Conservation (phyloP, 2,113 vertebrate genomes). For the Numenius arquata region DNA sequence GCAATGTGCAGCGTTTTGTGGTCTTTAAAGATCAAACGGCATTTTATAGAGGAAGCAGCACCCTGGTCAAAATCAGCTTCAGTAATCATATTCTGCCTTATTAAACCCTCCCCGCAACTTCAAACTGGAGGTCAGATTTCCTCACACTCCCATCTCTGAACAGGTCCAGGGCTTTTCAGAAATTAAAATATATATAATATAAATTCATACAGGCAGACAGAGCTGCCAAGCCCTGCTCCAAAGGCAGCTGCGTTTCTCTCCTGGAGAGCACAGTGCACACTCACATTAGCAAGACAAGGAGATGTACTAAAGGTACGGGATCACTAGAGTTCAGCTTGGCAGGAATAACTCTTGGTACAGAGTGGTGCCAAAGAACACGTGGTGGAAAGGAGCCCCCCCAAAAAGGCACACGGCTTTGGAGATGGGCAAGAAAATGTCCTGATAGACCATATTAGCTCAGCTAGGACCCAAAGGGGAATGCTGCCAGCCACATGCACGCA, state of each 20-base stretch:
- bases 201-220: background rate
- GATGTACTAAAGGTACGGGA: background rate
- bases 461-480: background rate
- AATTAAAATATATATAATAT: background rate
- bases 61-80: background rate
- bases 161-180: background rate
- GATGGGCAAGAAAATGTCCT: background rate
- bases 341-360: background rate
- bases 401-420: background rate
- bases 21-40: constrained; percentile 29
- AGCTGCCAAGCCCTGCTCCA: background rate
- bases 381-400: background rate
- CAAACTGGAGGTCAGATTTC: background rate
- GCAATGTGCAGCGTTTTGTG: background rate
- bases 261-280: background rate
- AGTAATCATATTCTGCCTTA: background rate
- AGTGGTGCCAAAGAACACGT: background rate
- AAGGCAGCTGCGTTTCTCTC: background rate
- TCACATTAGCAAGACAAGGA: background rate
- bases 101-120: constrained; percentile 17
- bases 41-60: constrained; percentile 6
- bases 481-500: background rate
- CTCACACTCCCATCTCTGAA: background rate
- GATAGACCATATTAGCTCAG: background rate
- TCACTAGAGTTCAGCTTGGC: background rate